Percentiles rank a stretch among this genome's conserved stretches.
phyloP scores from a whole-genome alignment of 2,797 vertebrate species.

The Macropus fuliginosus region DNA sequence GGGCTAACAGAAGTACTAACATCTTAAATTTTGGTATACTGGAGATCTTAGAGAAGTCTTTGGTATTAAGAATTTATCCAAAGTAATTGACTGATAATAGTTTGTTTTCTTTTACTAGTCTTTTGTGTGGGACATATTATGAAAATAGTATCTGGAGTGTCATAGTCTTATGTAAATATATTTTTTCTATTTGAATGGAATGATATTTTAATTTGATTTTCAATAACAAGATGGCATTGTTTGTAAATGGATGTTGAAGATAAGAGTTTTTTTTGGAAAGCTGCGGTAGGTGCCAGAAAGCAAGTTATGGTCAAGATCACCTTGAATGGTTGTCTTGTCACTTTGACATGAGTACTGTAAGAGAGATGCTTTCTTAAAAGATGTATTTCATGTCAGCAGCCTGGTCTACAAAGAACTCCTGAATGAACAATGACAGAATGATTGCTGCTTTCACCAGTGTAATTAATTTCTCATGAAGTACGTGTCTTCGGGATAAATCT shows the following conservation, averaged over 20 bases:
- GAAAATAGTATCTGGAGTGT: slow-evolving; percentile 6
- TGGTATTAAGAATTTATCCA: slow-evolving; percentile 20
- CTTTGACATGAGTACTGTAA: neutral
- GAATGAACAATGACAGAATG: slow-evolving; percentile 32
- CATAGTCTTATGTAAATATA: neutral
- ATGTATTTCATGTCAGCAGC: neutral
- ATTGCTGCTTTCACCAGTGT: slow-evolving; percentile 39
- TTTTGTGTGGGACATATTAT: slow-evolving; percentile 23
- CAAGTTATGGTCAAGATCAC: neutral
- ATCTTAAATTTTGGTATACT: neutral
- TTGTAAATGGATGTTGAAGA: neutral
- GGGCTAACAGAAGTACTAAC: neutral
- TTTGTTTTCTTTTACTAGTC: slow-evolving; percentile 25
- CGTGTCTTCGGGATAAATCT: slow-evolving; percentile 64
- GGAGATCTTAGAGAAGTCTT: neutral
- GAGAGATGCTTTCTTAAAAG: neutral
- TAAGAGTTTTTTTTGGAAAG: neutral
- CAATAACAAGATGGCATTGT: neutral
- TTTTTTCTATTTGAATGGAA: neutral
- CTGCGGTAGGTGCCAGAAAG: neutral
- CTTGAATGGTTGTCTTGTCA: neutral
- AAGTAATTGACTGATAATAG: neutral
- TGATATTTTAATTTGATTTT: slow-evolving; percentile 27
- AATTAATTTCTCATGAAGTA: slow-evolving; percentile 64
- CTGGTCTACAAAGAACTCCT: slow-evolving; percentile 3